Base-by-base conservation (phyloP, 35 echinoderm and acorn worm species). In the Apostichopus japonicus region DNA sequence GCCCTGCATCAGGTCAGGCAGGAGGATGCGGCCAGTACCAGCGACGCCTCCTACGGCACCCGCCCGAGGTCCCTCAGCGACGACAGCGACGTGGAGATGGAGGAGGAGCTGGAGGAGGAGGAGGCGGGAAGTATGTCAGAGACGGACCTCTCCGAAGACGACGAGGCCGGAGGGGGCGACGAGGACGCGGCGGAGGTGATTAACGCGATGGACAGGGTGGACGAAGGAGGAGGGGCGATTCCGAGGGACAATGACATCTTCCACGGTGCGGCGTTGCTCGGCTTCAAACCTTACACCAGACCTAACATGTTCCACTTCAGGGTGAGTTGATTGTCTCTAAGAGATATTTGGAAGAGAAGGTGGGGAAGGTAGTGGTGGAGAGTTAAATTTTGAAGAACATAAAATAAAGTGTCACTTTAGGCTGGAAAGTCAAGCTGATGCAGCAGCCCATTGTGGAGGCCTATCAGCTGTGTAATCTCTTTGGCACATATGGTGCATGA, bases 251-350 rank as follows among this genome's bases (percentile, higher is more conserved):
- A 72, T 90, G 91, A 77, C 86, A 58, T 99, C 33, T 83, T 99
- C 7, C 96, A 99, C 53, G 93, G 94, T 78, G 90, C 90, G 92
- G 95, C 93, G 54, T 93, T 93, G 33, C 89, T 93, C 5, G 95
- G 94, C 24, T 99, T 99, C 62, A 91, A 96, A 84, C 97, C 97
- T 23, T 99, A 99, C 72, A 99, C 93, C 54, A 96, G 92, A 80
- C 95, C 97, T 16, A 90, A 90, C 72, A 78, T 96, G 56, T 99
- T 99, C 93, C 83, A 87, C 67, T 87, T 96, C 65, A 96, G 95
- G 86, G 97, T 99, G 92, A 95, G 97, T 93, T 0, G 21, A 44
- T 44, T 4, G 33, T 44, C 33, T 44, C 33, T 44, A 44, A 44
- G 33, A 44, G 33, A 1, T 44, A 44, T 44, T 33, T 44, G 33